Conservation (phyloP, 2,113 vertebrate genomes). For the Sorex fumeus region DNA sequence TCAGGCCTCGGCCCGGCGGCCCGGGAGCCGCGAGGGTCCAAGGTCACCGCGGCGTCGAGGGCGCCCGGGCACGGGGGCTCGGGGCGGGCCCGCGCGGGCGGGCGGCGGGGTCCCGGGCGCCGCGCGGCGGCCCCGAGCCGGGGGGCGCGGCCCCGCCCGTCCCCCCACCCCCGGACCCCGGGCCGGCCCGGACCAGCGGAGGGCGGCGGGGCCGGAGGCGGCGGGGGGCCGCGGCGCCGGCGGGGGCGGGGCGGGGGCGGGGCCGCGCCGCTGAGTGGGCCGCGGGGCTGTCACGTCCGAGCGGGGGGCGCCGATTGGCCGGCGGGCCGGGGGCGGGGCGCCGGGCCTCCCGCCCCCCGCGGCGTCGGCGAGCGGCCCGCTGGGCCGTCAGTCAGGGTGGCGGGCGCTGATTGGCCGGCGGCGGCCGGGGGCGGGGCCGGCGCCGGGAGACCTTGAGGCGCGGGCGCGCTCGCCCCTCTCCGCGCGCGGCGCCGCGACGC, state of each 20-base stretch:
- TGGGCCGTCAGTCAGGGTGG: conserved; percentile 85
- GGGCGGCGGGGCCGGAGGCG: too few species aligned
- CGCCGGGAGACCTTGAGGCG: neutral
- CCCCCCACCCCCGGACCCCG: too few species aligned
- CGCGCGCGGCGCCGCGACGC: neutral
- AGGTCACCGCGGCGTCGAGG: conserved; percentile 90
- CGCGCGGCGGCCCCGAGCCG: neutral
- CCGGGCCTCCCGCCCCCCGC: neutral
- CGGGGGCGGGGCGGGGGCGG: neutral
- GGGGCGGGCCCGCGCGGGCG: neutral
- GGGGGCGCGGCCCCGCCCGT: too few species aligned
- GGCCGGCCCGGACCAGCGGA: neutral
- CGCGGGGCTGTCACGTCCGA: neutral
- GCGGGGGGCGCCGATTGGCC: neutral
- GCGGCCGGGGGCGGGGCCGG: conserved; percentile 51
- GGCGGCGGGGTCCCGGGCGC: neutral
- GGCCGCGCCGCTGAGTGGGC: neutral
- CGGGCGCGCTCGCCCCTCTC: neutral
- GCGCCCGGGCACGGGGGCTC: too few species aligned
- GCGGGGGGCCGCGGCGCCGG: neutral
- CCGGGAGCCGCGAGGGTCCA: conserved; percentile 90
- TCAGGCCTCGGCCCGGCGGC: conserved; percentile 84
- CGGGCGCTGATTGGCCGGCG: conserved; percentile 73
- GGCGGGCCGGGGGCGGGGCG: too few species aligned
- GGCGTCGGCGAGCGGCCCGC: conserved; percentile 80